phyloP scores from a whole-genome alignment of 1,140 invertebrate species.

The Aphaenogaster rudis region DNA sequence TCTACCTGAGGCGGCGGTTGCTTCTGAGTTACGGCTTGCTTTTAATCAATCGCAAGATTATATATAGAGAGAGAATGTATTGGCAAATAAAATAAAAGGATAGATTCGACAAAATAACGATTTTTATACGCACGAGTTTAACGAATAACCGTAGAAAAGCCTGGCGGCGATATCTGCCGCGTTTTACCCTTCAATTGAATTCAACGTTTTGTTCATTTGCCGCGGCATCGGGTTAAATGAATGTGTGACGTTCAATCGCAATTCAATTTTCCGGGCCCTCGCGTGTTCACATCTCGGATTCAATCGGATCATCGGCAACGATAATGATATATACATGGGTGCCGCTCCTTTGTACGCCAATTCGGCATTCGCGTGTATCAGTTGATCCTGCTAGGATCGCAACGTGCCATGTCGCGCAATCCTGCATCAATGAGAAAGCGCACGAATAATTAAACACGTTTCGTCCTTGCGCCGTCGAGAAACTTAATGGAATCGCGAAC shows the following conservation, averaged over 20 bases:
- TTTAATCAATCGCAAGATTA: constrained; percentile 43
- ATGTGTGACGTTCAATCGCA: constrained; percentile 46
- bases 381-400: constrained; percentile 16
- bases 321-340: constrained; percentile 69
- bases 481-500: constrained; percentile 53
- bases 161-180: neutral
- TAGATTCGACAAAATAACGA: neutral
- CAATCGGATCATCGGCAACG: constrained; percentile 45
- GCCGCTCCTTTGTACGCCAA: constrained; percentile 47
- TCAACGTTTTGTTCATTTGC: constrained; percentile 27
- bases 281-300: constrained; percentile 65
- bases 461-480: constrained; percentile 3
- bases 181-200: constrained; percentile 25
- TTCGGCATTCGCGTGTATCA: constrained; percentile 30
- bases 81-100: neutral
- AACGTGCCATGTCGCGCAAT: neutral
- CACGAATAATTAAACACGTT: constrained; percentile 60
- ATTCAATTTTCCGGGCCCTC: constrained; percentile 73
- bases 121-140: neutral
- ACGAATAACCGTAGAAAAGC: neutral
- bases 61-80: neutral
- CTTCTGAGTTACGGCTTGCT: constrained; percentile 32
- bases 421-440: constrained; percentile 46
- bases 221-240: constrained; percentile 55
- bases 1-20: constrained; percentile 16